These are phyloP conservation scores for Mayetiola destructor DNA, from an alignment of 2,888 invertebrate species.

Conservation along the genomic window DNA sequence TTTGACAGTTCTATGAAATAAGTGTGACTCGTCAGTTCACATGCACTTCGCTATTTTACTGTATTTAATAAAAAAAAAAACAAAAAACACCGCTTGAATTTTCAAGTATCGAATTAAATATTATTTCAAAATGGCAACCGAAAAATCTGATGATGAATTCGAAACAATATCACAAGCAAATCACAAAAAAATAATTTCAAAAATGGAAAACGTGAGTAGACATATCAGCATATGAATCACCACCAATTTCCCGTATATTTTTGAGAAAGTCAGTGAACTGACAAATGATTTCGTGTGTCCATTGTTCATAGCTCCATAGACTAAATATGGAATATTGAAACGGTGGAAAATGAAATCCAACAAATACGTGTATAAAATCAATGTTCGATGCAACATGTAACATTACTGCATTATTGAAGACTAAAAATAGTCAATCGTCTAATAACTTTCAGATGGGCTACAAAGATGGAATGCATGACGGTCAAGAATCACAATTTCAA, in stretches of 20 bases:
- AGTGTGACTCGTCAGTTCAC: not conserved
- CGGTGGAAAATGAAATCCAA: constrained; percentile 2
- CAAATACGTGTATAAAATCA: constrained; percentile 1
- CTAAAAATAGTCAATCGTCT: too few relatives aligned
- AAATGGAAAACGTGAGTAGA: constrained; percentile 8
- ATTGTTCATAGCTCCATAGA: too few relatives aligned
- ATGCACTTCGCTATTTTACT: not conserved
- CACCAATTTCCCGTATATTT: too few relatives aligned
- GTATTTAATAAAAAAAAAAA: not conserved
- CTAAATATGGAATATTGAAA: not conserved
- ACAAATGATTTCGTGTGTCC: not conserved
- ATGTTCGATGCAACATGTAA: too few relatives aligned
- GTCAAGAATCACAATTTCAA: constrained; percentile 49
- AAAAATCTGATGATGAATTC: not conserved
- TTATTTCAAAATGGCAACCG: not conserved
- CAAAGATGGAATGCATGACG: constrained; percentile 52
- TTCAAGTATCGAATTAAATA: not conserved
- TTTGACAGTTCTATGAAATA: too few relatives aligned
- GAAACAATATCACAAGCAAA: not conserved
- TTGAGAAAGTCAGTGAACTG: not conserved
- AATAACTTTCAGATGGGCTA: constrained; percentile 43
- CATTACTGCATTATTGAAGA: too few relatives aligned
- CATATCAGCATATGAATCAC: too few relatives aligned
- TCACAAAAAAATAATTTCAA: not conserved
- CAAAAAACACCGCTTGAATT: not conserved